Evolutionary conservation across 2,888 invertebrate species (phyloP).

Genomic region (Harpalus rubripes): DNA sequence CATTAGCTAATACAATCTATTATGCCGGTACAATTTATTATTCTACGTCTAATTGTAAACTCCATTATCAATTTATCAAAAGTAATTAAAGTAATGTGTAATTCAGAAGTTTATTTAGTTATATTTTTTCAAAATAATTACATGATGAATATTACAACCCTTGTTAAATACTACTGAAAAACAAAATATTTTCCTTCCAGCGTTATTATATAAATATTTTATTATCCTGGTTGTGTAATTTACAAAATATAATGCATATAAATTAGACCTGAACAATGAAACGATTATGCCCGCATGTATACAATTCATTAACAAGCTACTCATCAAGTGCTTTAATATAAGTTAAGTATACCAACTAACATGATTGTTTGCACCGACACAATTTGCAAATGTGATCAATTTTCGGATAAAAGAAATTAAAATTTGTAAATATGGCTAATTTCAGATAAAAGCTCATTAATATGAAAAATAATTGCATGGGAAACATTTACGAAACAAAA

Average conservation of each 20-base stretch:
- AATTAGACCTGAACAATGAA: conserved; percentile 22
- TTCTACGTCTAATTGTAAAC: background rate
- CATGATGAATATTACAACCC: background rate
- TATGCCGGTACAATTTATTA: background rate
- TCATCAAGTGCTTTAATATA: conserved; percentile 5
- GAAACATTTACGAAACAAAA: too few relatives aligned
- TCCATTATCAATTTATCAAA: conserved; percentile 1
- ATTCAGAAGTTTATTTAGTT: background rate
- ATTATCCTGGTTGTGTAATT: conserved; percentile 1
- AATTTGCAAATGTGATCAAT: background rate
- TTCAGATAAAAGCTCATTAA: too few relatives aligned
- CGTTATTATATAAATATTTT: conserved; percentile 25
- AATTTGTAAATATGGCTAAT: too few relatives aligned
- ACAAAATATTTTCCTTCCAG: conserved; percentile 2
- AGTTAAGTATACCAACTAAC: background rate
- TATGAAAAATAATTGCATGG: too few relatives aligned
- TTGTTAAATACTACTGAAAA: background rate
- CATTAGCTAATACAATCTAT: background rate
- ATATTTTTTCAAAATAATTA: background rate
- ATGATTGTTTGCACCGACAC: background rate
- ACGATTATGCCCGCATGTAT: conserved; percentile 36
- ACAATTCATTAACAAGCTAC: conserved; percentile 30
- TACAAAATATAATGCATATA: conserved; percentile 30
- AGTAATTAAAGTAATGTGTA: background rate
- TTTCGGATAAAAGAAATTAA: background rate